These are phyloP conservation scores for Rhyacophila evoluta DNA, from an alignment of 2,888 invertebrate genomes.

Conservation along the genomic window DNA sequence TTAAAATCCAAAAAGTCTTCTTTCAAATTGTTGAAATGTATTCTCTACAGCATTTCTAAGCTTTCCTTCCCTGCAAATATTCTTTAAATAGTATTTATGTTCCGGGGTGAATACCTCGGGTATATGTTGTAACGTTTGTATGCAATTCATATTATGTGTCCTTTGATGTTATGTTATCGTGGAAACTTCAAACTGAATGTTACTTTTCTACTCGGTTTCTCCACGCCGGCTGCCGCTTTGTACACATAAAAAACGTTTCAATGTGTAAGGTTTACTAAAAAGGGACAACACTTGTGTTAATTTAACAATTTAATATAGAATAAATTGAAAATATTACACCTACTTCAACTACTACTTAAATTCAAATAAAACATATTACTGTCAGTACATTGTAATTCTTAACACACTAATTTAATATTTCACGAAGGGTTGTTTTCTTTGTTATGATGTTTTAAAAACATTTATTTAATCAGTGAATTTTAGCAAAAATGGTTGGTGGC, in stretches of 20 bases:
- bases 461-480: too few relatives aligned
- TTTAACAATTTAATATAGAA: too few relatives aligned
- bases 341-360: too few relatives aligned
- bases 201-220: constrained; percentile 54
- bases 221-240: constrained; percentile 51
- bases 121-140: constrained; percentile 9
- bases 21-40: background rate
- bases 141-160: background rate
- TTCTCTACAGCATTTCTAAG: constrained; percentile 15
- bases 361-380: too few relatives aligned
- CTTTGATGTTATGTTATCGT: constrained; percentile 20
- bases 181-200: constrained; percentile 37
- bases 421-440: too few relatives aligned
- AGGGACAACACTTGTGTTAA: too few relatives aligned
- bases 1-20: background rate
- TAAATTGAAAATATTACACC: too few relatives aligned
- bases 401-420: too few relatives aligned
- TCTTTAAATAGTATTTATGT: background rate
- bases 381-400: too few relatives aligned
- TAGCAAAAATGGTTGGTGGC: too few relatives aligned
- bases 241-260: background rate
- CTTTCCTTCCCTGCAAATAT: constrained; percentile 24
- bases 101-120: background rate
- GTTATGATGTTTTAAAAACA: too few relatives aligned
- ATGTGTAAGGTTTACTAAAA: background rate